Base-by-base conservation (phyloP, 2,797 vertebrate genomes). In the Etheostoma nigrum region DNA sequence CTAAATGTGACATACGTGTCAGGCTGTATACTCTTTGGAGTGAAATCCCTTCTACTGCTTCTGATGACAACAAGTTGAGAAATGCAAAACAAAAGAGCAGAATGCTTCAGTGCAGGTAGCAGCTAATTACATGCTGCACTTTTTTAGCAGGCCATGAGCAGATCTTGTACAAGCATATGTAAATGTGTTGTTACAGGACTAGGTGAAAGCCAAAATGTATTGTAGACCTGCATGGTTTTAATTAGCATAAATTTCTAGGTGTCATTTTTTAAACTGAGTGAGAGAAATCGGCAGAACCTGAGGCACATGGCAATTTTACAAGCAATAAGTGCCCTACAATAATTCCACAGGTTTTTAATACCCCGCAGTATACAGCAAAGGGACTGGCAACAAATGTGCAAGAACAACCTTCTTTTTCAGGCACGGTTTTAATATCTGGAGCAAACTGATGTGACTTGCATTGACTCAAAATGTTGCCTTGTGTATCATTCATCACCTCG, bases 61-160 rank as follows among this genome's bases (percentile, higher is more conserved):
- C 60, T 64, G 65, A 74, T 64, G 65, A 74, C 63, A 54, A 71
- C 62, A 69, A 64, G 30, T 57, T 64, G 36, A 68, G 58, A 64
- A 47, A 78, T 58, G 49, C 16, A 53, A 69, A 73, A 77, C 63
- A 76, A 75, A 86, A 74, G 71, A 74, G 65, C 65, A 67, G 76
- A 82, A 76, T 79, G 81, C 81, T 82, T 86, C 85, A 83, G 71
- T 78, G 49, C 76, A 85, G 78, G 72, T 82, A 67, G 64, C 72
- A 66, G 68, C 65, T 81, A 76, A 87, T 88, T 76, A 73, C 44
- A 55, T 30, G 44, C 33, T 78, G 71, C 67, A 53, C 7, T 44
- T 27, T 73, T 68, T 64, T 9, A 72, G 53, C 52, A 49, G 52
- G 61, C 25, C 45, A 27, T 23, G 40, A 48, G 71, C 16, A 1